phyloP scores from a whole-genome alignment of 2,113 vertebrate species.

The Lagopus muta region DNA sequence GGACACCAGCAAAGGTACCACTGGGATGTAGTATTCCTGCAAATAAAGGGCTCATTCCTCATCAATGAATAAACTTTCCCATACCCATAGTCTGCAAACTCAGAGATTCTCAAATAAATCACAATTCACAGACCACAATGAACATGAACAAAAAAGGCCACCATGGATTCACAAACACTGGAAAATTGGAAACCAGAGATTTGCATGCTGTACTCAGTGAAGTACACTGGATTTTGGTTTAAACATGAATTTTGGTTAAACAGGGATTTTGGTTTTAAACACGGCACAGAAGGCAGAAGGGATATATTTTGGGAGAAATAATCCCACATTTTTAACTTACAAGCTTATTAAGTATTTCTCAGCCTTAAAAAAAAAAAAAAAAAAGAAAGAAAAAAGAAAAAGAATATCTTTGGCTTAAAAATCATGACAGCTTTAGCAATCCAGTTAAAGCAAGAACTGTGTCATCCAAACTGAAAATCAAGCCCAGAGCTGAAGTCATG shows the following conservation, averaged over 20 bases:
- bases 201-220: not conserved
- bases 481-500: not conserved
- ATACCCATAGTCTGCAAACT: not conserved
- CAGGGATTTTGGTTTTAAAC: not conserved
- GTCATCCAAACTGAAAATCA: constrained; percentile 10
- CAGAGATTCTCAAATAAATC: constrained; percentile 18
- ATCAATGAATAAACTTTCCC: not conserved
- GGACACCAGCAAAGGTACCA: constrained; percentile 20
- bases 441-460: not conserved
- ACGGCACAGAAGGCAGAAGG: not conserved
- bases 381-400: too few relatives aligned
- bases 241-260: not conserved
- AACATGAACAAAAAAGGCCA: not conserved
- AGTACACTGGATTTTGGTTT: not conserved
- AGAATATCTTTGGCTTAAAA: not conserved
- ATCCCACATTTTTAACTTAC: not conserved
- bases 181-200: not conserved
- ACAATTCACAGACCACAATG: not conserved
- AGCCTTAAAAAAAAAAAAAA: too few relatives aligned
- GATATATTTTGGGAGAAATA: not conserved
- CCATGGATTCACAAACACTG: not conserved
- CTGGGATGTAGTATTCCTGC: not conserved
- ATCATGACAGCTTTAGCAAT: not conserved
- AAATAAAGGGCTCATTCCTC: constrained; percentile 36
- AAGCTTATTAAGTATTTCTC: too few relatives aligned